Evolutionary conservation across 2,888 invertebrate species (phyloP).

Genomic region (Melangyna quadrimaculata): DNA sequence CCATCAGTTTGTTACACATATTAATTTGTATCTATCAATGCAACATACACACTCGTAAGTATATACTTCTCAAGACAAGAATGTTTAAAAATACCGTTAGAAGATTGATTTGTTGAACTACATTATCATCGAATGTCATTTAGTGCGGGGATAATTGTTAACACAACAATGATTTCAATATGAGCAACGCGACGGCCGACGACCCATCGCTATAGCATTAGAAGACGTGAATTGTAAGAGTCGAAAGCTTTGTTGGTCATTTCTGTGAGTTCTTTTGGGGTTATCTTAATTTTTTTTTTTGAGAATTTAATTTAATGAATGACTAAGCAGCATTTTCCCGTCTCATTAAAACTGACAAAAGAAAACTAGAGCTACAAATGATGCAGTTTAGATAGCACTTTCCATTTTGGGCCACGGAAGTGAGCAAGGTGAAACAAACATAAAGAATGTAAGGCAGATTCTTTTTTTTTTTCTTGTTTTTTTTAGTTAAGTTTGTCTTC

Average conservation of each 20-base stretch:
- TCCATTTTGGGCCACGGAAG: constrained; percentile 63
- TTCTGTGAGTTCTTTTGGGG: not conserved
- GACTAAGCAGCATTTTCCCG: constrained; percentile 8
- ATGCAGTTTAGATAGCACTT: constrained; percentile 65
- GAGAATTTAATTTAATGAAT: constrained; percentile 29
- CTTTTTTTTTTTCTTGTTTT: not conserved
- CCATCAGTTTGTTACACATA: constrained; percentile 21
- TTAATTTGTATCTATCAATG: constrained; percentile 2
- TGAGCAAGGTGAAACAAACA: constrained; percentile 23
- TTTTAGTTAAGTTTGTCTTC: not conserved
- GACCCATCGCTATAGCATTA: no score
- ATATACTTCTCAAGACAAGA: not conserved
- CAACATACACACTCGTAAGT: not conserved
- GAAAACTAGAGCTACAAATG: constrained; percentile 20
- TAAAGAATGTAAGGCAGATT: constrained; percentile 32
- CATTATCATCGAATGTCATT: constrained; percentile 11
- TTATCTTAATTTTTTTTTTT: not conserved
- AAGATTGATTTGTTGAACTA: constrained; percentile 42
- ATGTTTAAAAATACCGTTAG: constrained; percentile 8
- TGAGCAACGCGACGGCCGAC: no score
- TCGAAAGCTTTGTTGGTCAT: not conserved
- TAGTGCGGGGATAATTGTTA: not conserved
- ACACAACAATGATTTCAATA: not conserved
- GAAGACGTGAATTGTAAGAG: not conserved
- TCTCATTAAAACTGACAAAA: constrained; percentile 30